Base-by-base conservation (phyloP, 2,797 vertebrate species). In the Epinephelus awoara region DNA sequence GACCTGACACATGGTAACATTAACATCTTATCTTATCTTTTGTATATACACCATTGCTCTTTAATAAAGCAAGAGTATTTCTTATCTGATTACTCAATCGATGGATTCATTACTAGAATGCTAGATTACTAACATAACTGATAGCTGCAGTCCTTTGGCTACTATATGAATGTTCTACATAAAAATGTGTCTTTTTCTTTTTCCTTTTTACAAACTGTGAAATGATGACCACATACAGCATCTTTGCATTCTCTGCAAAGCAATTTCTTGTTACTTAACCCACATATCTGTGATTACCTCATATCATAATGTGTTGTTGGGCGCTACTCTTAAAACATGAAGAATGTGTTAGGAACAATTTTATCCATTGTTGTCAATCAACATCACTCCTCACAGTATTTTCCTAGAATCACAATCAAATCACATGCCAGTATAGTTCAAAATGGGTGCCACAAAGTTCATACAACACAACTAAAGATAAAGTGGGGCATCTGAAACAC, bases 401-500 rank as follows among this genome's bases (percentile, higher is more conserved):
- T 40, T 25, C 44, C 27, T 27, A 49, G 3, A 62, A 56, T 21
- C 8, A 15, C 9, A 50, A 80, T 14, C 6, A 29, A 25, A 58
- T 70, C 19, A 23, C 23, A 18, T 34, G 2, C 34, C 34, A 34
- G 6, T 34, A 34, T 2, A 34, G 34, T 34, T 34, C 34, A 34
- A 34, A 34, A 6, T 42, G 27, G 40, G 40, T 10, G 27, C 13
- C 21, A 51, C 15, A 71, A 54, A 67, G 29, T 62, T 67, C 51
- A 27, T 18, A 46, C 29, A 29, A 46, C 34, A 63, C 46, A 67
- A 63, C 34, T 63, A 38, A 62, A 68, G n/a, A 66, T 51, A 68
- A 75, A 69, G 18, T 46, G 14, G 21, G 5, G 3, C 59, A 63
- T 59, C 10, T 70, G 56, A 83, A 70, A 73, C 14, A 57, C 3